phyloP scores from a whole-genome alignment of 2,113 vertebrate genomes.

The Raja brachyura region DNA sequence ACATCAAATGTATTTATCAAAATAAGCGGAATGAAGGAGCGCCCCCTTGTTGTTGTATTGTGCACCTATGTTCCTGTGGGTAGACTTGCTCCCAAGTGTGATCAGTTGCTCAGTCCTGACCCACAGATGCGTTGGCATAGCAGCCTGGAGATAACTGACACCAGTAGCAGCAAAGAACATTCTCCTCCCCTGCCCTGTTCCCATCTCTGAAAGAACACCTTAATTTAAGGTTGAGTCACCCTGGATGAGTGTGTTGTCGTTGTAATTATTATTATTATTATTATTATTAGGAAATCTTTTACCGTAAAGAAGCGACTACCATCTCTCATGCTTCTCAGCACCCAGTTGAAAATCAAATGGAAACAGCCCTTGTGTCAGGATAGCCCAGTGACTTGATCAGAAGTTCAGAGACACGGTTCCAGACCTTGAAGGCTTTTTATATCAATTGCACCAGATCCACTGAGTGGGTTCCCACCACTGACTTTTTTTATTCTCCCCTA shows the following conservation, averaged over 20 bases:
- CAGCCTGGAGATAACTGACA: not conserved
- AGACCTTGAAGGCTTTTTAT: not conserved
- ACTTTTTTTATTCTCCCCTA: not conserved
- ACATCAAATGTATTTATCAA: not conserved
- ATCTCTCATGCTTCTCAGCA: not conserved
- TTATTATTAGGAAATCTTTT: not conserved
- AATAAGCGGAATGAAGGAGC: not conserved
- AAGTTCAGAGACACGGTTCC: not conserved
- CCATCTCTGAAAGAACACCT: not conserved
- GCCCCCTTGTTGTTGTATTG: not conserved
- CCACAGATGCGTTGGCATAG: not conserved
- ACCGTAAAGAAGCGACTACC: not conserved
- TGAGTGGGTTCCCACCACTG: not conserved
- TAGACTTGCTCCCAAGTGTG: not conserved
- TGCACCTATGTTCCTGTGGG: not conserved
- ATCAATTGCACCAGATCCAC: not conserved
- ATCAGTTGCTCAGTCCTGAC: not conserved
- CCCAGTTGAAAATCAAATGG: not conserved
- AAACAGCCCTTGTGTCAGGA: not conserved
- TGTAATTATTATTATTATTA: not conserved
- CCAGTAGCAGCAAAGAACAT: not conserved
- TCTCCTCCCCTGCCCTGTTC: not conserved
- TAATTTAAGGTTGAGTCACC: not conserved
- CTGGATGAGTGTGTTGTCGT: too few relatives aligned
- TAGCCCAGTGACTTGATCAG: not conserved